phyloP scores from a whole-genome alignment of 2,113 vertebrate genomes.

The Oncorhynchus masou region DNA sequence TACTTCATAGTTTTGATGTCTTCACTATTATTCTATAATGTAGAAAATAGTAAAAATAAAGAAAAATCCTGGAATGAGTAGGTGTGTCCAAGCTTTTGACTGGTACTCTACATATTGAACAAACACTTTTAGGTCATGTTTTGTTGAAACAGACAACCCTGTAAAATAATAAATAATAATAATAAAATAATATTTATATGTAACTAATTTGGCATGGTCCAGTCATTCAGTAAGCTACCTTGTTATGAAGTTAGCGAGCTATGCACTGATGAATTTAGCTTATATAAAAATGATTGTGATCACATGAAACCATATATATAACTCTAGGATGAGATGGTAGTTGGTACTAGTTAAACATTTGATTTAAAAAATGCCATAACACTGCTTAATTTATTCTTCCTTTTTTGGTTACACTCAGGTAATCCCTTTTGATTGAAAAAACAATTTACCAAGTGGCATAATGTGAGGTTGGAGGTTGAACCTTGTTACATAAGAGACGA shows the following conservation, averaged over 20 bases:
- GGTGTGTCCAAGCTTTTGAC: too few species aligned
- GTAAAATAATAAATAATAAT: background rate
- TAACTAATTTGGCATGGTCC: background rate
- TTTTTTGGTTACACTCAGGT: background rate
- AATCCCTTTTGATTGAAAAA: background rate
- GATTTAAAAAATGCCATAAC: background rate
- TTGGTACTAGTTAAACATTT: background rate
- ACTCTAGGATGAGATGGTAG: background rate
- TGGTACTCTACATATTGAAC: background rate
- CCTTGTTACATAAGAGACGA: background rate
- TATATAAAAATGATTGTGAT: background rate
- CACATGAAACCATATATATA: background rate
- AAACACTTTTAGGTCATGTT: background rate
- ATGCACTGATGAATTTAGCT: background rate
- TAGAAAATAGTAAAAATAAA: too few species aligned
- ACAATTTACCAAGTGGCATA: background rate
- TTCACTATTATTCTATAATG: too few species aligned
- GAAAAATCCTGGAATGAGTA: too few species aligned
- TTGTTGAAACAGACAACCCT: background rate
- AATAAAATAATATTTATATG: background rate
- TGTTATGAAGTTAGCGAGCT: too few species aligned
- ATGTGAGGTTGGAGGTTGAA: background rate
- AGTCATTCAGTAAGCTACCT: too few species aligned
- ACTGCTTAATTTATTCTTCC: background rate
- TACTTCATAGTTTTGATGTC: too few species aligned